A percentile compares a stretch with the other conserved stretches of the same genome.
phyloP scores from a whole-genome alignment of 2,113 vertebrate species.

The Etia nguti region DNA sequence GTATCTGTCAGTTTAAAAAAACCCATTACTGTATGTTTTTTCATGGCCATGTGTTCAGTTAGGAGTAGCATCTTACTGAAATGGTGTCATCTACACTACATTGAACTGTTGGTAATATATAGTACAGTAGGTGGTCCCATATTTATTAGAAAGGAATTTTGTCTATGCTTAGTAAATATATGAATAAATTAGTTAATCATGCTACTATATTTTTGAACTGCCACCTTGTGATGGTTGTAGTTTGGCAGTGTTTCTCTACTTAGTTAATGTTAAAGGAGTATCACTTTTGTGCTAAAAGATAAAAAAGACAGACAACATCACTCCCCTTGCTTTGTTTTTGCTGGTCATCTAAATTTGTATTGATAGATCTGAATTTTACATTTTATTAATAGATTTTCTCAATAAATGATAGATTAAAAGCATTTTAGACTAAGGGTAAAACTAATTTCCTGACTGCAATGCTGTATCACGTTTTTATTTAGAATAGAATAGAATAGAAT shows the following conservation, averaged over 20 bases:
- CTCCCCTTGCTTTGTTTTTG: background rate
- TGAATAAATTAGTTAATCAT: background rate
- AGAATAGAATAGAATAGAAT: too few species aligned
- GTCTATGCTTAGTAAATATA: background rate
- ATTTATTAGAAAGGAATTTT: background rate
- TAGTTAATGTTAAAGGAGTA: background rate
- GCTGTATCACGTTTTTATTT: background rate
- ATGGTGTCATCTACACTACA: background rate
- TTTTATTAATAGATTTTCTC: background rate
- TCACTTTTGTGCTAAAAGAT: background rate
- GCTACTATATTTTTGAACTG: background rate
- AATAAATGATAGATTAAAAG: background rate
- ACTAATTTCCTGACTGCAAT: background rate
- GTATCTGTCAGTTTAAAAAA: slow-evolving; percentile 53
- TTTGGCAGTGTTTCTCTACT: background rate
- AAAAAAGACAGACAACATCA: background rate
- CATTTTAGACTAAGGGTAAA: background rate
- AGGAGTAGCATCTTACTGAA: background rate
- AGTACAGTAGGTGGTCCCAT: background rate
- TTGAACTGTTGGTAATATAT: background rate
- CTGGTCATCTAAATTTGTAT: background rate
- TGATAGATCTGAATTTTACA: background rate
- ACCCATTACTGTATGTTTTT: background rate
- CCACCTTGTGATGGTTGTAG: background rate
- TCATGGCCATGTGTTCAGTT: background rate